Evolutionary conservation across 1,140 invertebrate species (phyloP), one percentile per base, ranked within the genome.

Genomic region (Adelges cooleyi): DNA sequence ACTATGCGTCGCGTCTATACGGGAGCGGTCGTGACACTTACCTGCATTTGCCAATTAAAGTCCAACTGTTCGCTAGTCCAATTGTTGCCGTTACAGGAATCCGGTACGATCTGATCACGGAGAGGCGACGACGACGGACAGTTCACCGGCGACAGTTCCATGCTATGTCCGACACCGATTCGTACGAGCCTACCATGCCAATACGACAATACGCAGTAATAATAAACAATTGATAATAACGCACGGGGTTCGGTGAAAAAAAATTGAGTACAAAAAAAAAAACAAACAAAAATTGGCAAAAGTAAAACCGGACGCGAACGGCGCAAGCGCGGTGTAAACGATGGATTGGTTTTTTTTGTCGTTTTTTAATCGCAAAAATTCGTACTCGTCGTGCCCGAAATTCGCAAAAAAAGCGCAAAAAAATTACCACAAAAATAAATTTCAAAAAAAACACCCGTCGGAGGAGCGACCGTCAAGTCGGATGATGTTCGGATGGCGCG

Each of bases 31-130:
- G 53, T 62, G 42, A 48, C 56, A 48, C 56, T 48, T 33, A 62
- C 56, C 56, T 62, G 56, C 56, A 62, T 62, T 62, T 62, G 56
- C 56, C 56, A 62, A 48, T 62, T 62, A 48, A 62, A 62, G 42
- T 62, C 56, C 56, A 48, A 48, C 56, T 62, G 56, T 48, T 62
- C 56, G 56, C 27, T 62, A 40, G 40, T 25, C 56, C 56, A 62
- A 48, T 62, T 62, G 33, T 48, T 62, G 11, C 56, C 40, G 40
- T 62, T 62, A 48, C 56, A 48, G 20, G 56, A 33, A 42, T 62
- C 56, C 4, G 56, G 56, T 27, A 62, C 56, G 56, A 62, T 62
- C 33, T 62, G 56, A 62, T 62, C 56, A 27, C 56, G 38, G n/a
- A n/a, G n/a, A 18, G 56, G 42, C 25, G 56, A 62, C 29, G 29